phyloP scores from a whole-genome alignment of 2,113 vertebrate genomes.

The Apteryx owenii region DNA sequence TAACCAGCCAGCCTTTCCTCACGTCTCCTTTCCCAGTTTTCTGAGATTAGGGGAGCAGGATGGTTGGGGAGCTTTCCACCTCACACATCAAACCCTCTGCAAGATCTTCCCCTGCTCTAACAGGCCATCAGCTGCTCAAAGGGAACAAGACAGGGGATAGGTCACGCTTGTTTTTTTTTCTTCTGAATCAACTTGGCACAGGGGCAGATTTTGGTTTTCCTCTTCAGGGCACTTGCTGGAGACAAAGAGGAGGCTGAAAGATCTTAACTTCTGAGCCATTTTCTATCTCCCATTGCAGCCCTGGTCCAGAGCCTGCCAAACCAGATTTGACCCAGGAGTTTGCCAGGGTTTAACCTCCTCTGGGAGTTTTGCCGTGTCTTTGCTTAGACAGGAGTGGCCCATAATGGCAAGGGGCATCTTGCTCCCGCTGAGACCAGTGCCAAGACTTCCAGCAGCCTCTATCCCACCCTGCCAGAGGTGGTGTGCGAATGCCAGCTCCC shows the following conservation, averaged over 20 bases:
- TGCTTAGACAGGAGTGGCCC: background rate
- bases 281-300: background rate
- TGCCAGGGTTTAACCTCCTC: background rate
- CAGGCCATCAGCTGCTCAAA: background rate
- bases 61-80: background rate
- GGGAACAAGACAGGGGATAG: background rate
- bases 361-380: accelerated
- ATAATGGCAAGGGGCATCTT: background rate
- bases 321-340: background rate
- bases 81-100: background rate
- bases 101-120: background rate
- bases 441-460: background rate
- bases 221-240: background rate
- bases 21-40: background rate
- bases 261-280: background rate
- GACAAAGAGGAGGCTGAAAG: background rate
- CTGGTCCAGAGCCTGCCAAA: background rate
- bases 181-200: background rate
- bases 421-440: accelerated
- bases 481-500: background rate
- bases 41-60: background rate
- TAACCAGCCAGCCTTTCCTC: background rate
- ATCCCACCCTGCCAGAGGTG: background rate
- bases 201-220: background rate
- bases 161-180: background rate